Conservation (phyloP, 2,888 invertebrate species). For the Azorinus chamasolen region DNA sequence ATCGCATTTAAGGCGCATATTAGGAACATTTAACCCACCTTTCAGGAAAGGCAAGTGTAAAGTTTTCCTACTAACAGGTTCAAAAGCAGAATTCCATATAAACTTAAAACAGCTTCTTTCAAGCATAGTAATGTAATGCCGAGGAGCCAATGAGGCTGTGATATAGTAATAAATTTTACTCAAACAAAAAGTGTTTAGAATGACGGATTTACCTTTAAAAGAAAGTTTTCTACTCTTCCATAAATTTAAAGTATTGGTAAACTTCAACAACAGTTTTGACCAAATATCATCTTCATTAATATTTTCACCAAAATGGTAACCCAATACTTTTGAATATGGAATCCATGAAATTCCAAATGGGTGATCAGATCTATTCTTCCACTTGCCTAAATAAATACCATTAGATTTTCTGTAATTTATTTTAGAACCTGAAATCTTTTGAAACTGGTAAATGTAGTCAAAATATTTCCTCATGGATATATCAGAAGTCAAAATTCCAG, state of each 20-base stretch:
- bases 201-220: conserved; percentile 33
- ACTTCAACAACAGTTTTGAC: conserved; percentile 40
- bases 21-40: too few relatives aligned
- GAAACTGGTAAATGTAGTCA: conserved; percentile 26
- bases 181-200: conserved; percentile 28
- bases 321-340: conserved; percentile 51
- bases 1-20: too few relatives aligned
- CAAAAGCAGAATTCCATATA: conserved; percentile 4
- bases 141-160: too few relatives aligned
- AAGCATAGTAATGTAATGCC: neutral
- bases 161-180: too few relatives aligned
- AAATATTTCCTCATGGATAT: too few relatives aligned
- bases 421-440: conserved; percentile 50
- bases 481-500: too few relatives aligned
- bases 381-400: conserved; percentile 59
- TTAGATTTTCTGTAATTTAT: conserved; percentile 53
- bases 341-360: conserved; percentile 65
- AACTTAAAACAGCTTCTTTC: neutral
- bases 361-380: conserved; percentile 59
- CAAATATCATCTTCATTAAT: conserved; percentile 44
- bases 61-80: neutral
- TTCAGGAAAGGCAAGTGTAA: neutral
- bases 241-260: conserved; percentile 29
- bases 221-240: conserved; percentile 21
- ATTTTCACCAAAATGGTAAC: conserved; percentile 48